Percentiles rank a stretch among this genome's conserved stretches.
Evolutionary conservation across 2,797 vertebrate species (phyloP).

Genomic region (Epinephelus malabaricus): DNA sequence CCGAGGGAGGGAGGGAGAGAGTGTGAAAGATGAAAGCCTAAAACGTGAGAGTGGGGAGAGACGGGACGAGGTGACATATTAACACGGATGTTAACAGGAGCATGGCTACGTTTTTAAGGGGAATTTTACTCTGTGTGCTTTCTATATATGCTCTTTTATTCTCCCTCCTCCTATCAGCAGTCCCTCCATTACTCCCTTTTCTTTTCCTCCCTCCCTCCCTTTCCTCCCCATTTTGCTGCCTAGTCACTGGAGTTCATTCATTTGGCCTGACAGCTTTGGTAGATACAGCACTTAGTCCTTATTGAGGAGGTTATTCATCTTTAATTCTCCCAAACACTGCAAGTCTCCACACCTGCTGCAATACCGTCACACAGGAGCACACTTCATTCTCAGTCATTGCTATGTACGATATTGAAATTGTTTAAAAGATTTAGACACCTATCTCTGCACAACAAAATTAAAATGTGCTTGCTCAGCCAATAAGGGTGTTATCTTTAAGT

Average conservation of each 20-base stretch:
- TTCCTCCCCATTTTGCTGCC: constrained; percentile 50
- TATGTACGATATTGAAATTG: not conserved
- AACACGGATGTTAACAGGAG: constrained; percentile 39
- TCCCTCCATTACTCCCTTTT: constrained; percentile 8
- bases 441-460: not conserved
- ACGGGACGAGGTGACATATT: constrained; percentile 29
- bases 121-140: constrained; percentile 33
- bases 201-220: not conserved
- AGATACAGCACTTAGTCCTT: constrained; percentile 74
- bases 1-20: constrained; percentile 13
- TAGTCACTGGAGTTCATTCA: constrained; percentile 68
- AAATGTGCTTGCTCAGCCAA: not conserved
- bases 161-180: constrained; percentile 44
- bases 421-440: not conserved
- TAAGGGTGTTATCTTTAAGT: not conserved
- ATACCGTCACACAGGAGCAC: not conserved
- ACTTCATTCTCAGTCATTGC: not conserved
- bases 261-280: constrained; percentile 72
- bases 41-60: constrained; percentile 16
- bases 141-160: constrained; percentile 8
- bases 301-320: constrained; percentile 69
- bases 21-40: constrained; percentile 51
- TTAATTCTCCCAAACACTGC: constrained; percentile 51
- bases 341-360: constrained; percentile 12
- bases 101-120: constrained; percentile 30